A percentile compares a stretch with the other conserved stretches of the same genome.
These are phyloP conservation scores for Parnassius apollo DNA, from an alignment of 2,888 invertebrate genomes.

Conservation along the genomic window DNA sequence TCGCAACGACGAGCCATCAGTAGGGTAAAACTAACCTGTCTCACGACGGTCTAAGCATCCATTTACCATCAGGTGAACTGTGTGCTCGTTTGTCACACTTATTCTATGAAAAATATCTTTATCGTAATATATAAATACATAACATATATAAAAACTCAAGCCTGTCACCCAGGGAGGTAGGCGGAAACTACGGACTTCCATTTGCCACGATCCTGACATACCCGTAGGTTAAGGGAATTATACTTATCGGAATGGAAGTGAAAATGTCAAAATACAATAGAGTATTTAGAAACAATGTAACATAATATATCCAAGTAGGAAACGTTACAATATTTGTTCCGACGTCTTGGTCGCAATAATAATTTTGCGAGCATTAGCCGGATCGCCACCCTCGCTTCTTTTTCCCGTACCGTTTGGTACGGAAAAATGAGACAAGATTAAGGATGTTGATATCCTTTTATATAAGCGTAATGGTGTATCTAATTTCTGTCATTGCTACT, in stretches of 20 bases:
- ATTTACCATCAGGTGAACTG: no score
- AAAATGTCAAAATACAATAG: neutral
- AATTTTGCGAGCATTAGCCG: slow-evolving; percentile 60
- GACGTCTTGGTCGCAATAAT: slow-evolving; percentile 61
- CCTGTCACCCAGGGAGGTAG: no score
- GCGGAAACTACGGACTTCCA: no score
- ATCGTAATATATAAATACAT: no score
- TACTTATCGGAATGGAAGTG: neutral
- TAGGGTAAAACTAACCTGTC: no score
- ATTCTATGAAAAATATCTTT: no score
- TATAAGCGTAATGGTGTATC: slow-evolving; percentile 53
- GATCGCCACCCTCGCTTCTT: slow-evolving; percentile 55
- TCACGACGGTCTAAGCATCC: no score
- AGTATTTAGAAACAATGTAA: neutral
- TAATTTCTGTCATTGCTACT: slow-evolving; percentile 42
- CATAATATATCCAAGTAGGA: slow-evolving; percentile 1
- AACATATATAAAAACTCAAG: no score
- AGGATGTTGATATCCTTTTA: slow-evolving; percentile 54
- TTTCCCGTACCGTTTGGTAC: slow-evolving; percentile 42
- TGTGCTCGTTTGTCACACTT: no score
- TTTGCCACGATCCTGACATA: no score
- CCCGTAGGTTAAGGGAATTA: no score
- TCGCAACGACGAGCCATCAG: no score
- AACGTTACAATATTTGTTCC: slow-evolving; percentile 53
- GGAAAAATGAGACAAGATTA: slow-evolving; percentile 59